Evolutionary conservation across 2,113 vertebrate genomes (phyloP).

Genomic region (Pedionomus torquatus): DNA sequence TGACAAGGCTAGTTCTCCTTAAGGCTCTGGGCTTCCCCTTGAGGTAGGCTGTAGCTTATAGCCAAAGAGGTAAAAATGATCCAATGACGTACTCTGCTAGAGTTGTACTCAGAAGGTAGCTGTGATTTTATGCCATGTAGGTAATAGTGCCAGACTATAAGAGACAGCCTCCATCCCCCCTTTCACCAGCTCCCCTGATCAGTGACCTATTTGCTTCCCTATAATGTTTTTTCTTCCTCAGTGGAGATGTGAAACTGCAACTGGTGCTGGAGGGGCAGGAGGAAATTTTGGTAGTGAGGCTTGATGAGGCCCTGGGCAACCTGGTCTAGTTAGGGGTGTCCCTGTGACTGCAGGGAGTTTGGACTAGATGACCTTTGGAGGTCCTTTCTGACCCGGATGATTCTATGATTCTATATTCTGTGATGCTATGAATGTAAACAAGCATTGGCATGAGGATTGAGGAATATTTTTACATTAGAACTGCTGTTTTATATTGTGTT

Average conservation of each 20-base stretch:
- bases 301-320: no score
- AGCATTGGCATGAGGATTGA: background rate
- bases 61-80: background rate
- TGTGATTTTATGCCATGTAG: background rate
- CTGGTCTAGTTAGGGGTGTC: no score
- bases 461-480: background rate
- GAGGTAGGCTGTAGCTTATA: background rate
- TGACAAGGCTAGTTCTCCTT: background rate
- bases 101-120: background rate
- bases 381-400: no score
- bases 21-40: background rate
- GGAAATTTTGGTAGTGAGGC: no score
- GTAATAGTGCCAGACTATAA: background rate
- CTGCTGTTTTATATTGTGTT: background rate
- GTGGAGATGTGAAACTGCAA: background rate
- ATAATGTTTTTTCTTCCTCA: background rate
- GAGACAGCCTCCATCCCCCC: background rate
- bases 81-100: no score
- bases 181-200: background rate
- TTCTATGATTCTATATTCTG: no score
- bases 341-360: no score
- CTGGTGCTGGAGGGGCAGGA: background rate
- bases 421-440: background rate
- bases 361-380: no score
- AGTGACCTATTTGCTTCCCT: background rate